Percentiles rank a stretch among this genome's conserved stretches.
phyloP scores from a whole-genome alignment of 2,797 vertebrate genomes.

The Pipistrellus nathusii region DNA sequence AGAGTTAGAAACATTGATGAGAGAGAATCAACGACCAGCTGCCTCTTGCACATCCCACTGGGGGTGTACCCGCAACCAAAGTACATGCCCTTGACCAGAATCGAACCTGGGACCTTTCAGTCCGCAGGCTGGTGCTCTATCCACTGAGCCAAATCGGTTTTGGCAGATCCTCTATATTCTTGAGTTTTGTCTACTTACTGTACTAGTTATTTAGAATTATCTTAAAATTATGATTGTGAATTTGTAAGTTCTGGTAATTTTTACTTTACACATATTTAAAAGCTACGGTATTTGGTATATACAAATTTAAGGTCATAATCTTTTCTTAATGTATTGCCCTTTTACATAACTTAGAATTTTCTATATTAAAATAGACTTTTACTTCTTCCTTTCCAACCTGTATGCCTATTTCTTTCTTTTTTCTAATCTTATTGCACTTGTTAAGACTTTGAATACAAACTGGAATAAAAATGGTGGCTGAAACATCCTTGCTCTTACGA shows the following conservation, averaged over 20 bases:
- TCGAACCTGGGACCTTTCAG: no score
- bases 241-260: background rate
- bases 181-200: background rate
- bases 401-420: background rate
- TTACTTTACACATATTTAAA: conserved; percentile 15
- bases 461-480: background rate
- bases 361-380: background rate
- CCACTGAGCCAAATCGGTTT: no score
- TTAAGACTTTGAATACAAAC: background rate
- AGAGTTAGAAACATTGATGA: no score
- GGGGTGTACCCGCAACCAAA: no score
- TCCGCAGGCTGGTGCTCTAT: no score
- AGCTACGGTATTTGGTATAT: background rate
- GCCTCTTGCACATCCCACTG: no score
- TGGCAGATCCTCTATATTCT: background rate
- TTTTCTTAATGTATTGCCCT: background rate
- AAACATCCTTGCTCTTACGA: background rate
- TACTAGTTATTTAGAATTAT: background rate
- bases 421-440: background rate
- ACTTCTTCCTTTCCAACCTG: background rate
- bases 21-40: no score
- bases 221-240: background rate
- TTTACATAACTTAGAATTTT: background rate
- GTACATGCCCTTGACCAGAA: no score
- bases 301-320: background rate